Evolutionary conservation across 2,113 vertebrate genomes (phyloP), one percentile per base, ranked within the genome.

Genomic region (Murina feae): DNA sequence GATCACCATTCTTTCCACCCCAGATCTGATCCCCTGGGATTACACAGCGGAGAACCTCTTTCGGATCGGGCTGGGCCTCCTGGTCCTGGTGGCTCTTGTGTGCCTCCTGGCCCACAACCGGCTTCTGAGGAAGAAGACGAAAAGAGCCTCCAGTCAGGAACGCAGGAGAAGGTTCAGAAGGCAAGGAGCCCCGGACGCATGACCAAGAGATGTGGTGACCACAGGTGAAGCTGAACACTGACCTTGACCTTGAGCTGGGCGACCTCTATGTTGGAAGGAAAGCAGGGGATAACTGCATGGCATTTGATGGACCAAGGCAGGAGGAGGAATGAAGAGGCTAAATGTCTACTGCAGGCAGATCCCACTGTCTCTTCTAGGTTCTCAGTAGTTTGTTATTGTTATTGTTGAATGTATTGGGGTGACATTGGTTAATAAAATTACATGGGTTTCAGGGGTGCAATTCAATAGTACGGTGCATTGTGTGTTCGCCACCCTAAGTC

Each of bases 51-150:
- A 95, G 37, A 97, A 96, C 13, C 66, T 97, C 39, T 12, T 95
- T 9, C 90, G 66, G 39, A 51, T 95, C 0, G 47, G 85, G 44
- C 76, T 97, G 71, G 66, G 71, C 23, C 17, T 71, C 39, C 60
- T 95, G 63, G 63, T 93, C 47, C 84, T 97, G n/a, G 9, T 90
- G 90, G 72, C 68, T 14, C 32, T 96, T 0, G 23, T 28, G 20
- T n/a, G 66, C 35, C 11, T 97, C 32, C 72, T 97, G 81, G 23
- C 11, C 32, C 72, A 87, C 72, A 76, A 81, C 5, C n/a, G 90
- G 71, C 32, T 92, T 37, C 5, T 30, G 25, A 89, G 81, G 60
- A 93, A 47, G 80, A 90, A 16, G 35, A 21, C 8, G 1, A 5
- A 4, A 20, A 53, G 35, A 0, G 35, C 3, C 37, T 35, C 35